A percentile compares a stretch with the other conserved stretches of the same genome.
Evolutionary conservation across 2,113 vertebrate genomes (phyloP).

Genomic region (Cepphus grylle): DNA sequence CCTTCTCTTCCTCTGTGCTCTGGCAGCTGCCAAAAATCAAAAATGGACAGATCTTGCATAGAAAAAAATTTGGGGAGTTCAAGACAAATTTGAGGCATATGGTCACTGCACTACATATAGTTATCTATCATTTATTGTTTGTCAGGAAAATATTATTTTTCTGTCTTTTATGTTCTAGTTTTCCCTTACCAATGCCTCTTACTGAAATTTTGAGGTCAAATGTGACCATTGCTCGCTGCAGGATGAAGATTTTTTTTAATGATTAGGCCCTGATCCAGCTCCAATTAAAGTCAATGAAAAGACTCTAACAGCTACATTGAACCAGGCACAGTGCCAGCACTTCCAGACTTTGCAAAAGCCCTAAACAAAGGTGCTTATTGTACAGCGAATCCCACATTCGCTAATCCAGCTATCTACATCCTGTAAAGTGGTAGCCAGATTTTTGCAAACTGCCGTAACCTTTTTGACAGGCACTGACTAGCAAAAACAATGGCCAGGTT

Average conservation of each 20-base stretch:
- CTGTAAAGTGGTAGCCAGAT: not conserved
- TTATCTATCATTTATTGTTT: not conserved
- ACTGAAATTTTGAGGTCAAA: slow-evolving; percentile 11
- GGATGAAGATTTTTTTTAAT: slow-evolving; percentile 19
- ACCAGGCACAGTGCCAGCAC: not conserved
- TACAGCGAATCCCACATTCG: not conserved
- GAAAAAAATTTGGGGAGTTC: not conserved
- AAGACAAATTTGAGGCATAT: slow-evolving; percentile 30
- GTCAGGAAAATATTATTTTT: not conserved
- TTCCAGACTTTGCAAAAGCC: slow-evolving; percentile 17
- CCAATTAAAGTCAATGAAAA: slow-evolving; percentile 56
- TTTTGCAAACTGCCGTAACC: not conserved
- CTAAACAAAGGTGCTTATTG: slow-evolving; percentile 37
- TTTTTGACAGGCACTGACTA: not conserved
- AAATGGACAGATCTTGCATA: not conserved
- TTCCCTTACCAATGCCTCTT: not conserved
- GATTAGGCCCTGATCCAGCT: slow-evolving; percentile 38
- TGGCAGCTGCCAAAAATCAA: slow-evolving; percentile 41
- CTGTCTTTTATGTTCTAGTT: not conserved
- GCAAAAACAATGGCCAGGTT: not conserved
- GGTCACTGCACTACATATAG: not conserved
- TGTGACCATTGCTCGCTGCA: not conserved
- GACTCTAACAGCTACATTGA: slow-evolving; percentile 20
- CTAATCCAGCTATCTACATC: not conserved
- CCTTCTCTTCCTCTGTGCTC: not conserved